Percentiles rank a stretch among this genome's conserved stretches.
These are phyloP conservation scores for Apis mellifera DNA, from an alignment of 1,140 invertebrate genomes.

Conservation along the genomic window Amel_HAv3.1 CM009932.2:4251501-4252000, in stretches of 20 bases:
- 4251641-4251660: not conserved
- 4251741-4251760: not conserved
- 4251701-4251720: slow-evolving; percentile 24
- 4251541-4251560: too few species aligned
- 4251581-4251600: not conserved
- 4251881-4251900: too few species aligned
- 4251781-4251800: not conserved
- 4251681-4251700: slow-evolving; percentile 8
- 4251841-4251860: not conserved
- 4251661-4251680: not conserved
- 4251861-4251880: not conserved
- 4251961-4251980: slow-evolving; percentile 25
- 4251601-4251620: not conserved
- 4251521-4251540: too few species aligned
- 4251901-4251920: slow-evolving; percentile 32
- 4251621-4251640: not conserved
- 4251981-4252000: slow-evolving; percentile 33
- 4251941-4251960: not conserved
- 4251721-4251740: slow-evolving; percentile 7
- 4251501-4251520: too few species aligned
- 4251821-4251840: not conserved
- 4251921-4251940: slow-evolving; percentile 41
- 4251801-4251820: too few species aligned
- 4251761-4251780: too few species aligned
- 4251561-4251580: too few species aligned